These are phyloP conservation scores for Aricia agestis DNA, from an alignment of 1,140 invertebrate genomes.

Conservation along the genomic window DNA sequence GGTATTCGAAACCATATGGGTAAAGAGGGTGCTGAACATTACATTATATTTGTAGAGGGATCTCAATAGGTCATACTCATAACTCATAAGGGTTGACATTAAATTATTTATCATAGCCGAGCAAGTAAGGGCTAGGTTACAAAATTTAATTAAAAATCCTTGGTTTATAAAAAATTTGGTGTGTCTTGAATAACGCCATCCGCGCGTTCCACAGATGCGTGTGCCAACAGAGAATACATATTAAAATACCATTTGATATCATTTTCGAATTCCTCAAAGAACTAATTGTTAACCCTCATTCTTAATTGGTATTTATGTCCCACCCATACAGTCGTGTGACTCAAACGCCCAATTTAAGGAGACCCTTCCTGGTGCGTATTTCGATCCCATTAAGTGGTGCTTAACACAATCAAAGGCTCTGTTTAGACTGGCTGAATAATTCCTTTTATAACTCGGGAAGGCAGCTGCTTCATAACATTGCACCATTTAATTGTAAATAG, in stretches of 20 bases:
- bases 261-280: background rate
- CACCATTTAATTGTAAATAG: constrained; percentile 72
- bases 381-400: constrained; percentile 37
- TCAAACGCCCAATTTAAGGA: constrained; percentile 24
- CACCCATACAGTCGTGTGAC: background rate
- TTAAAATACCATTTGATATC: background rate
- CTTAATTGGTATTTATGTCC: constrained; percentile 1
- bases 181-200: background rate
- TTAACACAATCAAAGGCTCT: constrained; percentile 26
- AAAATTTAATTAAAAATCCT: background rate
- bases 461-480: constrained; percentile 68
- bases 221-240: background rate
- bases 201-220: background rate
- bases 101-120: background rate
- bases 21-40: background rate
- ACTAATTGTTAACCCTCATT: background rate
- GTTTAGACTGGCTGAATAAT: constrained; percentile 43
- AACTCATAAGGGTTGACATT: background rate
- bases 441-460: constrained; percentile 61
- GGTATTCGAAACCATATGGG: background rate
- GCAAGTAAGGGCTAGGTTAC: background rate
- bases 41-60: background rate
- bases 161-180: background rate
- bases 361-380: constrained; percentile 65
- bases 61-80: background rate